A percentile compares a stretch with the other conserved stretches of the same genome.
These are phyloP conservation scores for Orientallactaga sibirica DNA, from an alignment of 2,797 vertebrate species.

Conservation along the genomic window DNA sequence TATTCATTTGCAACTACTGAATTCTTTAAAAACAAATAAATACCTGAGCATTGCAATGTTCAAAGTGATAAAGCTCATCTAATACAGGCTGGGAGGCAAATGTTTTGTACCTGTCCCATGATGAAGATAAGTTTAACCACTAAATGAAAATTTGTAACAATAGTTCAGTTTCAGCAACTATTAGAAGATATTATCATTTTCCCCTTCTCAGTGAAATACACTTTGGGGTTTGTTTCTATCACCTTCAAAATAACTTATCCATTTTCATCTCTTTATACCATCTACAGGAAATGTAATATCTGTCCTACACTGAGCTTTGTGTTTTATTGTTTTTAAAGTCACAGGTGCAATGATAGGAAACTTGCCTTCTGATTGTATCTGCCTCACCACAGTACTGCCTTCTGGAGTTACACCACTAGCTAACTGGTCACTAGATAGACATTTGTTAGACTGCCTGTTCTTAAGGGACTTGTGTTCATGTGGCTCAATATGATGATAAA, in stretches of 20 bases:
- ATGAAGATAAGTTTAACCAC: neutral
- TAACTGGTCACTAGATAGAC: neutral
- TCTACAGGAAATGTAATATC: constrained; percentile 1
- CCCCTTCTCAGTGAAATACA: neutral
- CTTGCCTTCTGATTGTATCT: neutral
- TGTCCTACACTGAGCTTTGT: neutral
- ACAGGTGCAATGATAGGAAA: neutral
- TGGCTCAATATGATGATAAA: neutral
- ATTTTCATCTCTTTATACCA: neutral
- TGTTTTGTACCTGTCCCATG: neutral
- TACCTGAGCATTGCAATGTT: constrained; percentile 68
- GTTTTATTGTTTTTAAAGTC: neutral
- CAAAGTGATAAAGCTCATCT: constrained; percentile 52
- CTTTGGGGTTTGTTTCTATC: constrained; percentile 37
- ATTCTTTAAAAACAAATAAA: constrained; percentile 63
- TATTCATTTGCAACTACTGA: constrained; percentile 46
- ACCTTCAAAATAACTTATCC: constrained; percentile 50
- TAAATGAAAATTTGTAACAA: constrained; percentile 35
- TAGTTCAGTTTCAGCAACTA: constrained; percentile 1
- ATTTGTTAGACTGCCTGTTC: neutral
- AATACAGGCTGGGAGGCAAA: constrained; percentile 43
- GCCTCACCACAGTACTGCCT: neutral
- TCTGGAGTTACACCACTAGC: neutral
- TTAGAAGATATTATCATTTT: neutral
- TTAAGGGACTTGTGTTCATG: neutral